Base-by-base conservation (phyloP, 2,888 invertebrate species). In the Lithosia quadra region DNA sequence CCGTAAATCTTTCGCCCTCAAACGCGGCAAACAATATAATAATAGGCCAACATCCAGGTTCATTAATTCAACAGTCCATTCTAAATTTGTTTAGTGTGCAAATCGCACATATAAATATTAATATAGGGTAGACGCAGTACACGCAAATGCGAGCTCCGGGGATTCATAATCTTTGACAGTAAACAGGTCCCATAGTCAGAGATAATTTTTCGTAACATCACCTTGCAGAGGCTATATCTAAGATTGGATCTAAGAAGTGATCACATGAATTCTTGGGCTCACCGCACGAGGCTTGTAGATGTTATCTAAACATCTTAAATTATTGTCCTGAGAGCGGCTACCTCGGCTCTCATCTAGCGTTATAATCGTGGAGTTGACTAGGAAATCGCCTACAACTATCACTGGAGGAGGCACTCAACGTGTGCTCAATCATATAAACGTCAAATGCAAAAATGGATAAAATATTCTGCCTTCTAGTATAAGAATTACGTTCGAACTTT, bases 221-320 rank as follows among this genome's bases (percentile, higher is more conserved):
- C 90, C 92, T 90, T 86, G 87, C 84, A 82, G 79, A 84, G 80
- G 81, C 86, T 86, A 88, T 93, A 93, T 93, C 93, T 92, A 83
- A 92, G 91, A 93, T 93, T 91, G 92, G 90, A 94, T 93, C 94
- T 91, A 82, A 76, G 79, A 84, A 89, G 90, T 92, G 93, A 94
- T 92, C 94, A 91, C 93, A 92, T 93, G 94, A 92, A 93, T 93
- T 91, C 93, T 88, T 91, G 88, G 86, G 91, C 92, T 91, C 91
- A 91, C 90, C 90, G 90, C 88, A 86, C 89, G 84, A 85, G 80
- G 80, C 94, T 90, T 94, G 94, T 94, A 93, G 94, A 94, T 94
- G 84, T 80, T 93, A 94, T 94, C 94, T 91, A 88, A 91, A 92
- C 92, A 92, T 92, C 92, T 94, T 94, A 94, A 94, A 92, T 94